Evolutionary conservation across 1,140 invertebrate species (phyloP).

Genomic region (Zophobas atratus): DNA sequence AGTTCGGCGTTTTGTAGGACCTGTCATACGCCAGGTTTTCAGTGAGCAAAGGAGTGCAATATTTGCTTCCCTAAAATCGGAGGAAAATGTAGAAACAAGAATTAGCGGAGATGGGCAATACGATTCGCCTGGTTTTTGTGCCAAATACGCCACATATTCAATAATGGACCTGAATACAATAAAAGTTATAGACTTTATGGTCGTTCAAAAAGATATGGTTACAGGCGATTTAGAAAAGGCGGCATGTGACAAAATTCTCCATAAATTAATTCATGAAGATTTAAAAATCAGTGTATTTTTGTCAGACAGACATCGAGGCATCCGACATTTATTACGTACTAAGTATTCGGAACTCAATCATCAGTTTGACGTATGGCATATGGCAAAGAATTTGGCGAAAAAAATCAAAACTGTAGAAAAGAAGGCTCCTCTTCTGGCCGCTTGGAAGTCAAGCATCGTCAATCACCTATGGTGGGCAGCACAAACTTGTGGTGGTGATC

Average conservation of each 20-base stretch:
- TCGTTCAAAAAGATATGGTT: constrained; percentile 4
- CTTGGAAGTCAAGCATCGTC: background rate
- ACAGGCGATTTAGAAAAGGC: background rate
- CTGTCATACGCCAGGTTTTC: too few species aligned
- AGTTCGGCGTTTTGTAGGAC: too few species aligned
- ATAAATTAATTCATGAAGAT: background rate
- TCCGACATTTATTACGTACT: background rate
- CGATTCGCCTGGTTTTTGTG: constrained; percentile 2
- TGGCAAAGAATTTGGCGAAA: background rate
- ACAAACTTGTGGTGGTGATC: background rate
- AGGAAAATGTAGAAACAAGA: too few species aligned
- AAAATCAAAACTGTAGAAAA: background rate
- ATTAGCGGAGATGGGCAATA: constrained; percentile 2
- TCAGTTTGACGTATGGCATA: constrained; percentile 1
- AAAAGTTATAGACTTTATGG: background rate
- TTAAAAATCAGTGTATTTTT: background rate
- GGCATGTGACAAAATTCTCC: background rate
- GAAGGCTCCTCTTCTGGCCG: background rate
- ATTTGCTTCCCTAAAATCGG: too few species aligned
- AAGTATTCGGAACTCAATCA: background rate
- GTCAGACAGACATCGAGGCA: background rate
- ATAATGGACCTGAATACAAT: background rate
- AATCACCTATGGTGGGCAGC: constrained; percentile 1
- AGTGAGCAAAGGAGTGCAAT: too few species aligned
- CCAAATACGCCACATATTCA: background rate